These are phyloP conservation scores for Drosophila nr. medialis DNA, from an alignment of 2,888 invertebrate species.

Conservation along the genomic window DNA sequence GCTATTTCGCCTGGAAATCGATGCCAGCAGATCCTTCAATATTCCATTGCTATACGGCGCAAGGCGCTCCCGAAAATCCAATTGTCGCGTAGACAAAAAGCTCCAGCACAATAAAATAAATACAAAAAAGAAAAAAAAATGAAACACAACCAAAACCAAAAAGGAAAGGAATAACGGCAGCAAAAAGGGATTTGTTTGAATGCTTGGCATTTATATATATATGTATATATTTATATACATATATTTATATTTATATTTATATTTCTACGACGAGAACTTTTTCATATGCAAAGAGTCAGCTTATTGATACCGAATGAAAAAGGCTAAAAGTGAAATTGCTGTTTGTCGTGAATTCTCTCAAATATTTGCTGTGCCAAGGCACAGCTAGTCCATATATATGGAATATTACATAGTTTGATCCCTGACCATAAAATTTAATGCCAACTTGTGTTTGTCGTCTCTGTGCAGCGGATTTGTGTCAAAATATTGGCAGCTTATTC, in stretches of 20 bases:
- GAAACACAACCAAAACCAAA: background rate
- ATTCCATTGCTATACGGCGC: slow-evolving; percentile 47
- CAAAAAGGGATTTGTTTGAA: slow-evolving; percentile 68
- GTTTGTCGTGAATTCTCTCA: slow-evolving; percentile 22
- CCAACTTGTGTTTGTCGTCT: slow-evolving; percentile 53
- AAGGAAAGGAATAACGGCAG: slow-evolving; percentile 16
- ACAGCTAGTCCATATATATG: slow-evolving; percentile 10
- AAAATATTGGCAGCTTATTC: slow-evolving; percentile 63
- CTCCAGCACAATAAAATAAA: slow-evolving; percentile 41
- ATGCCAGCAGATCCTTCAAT: slow-evolving; percentile 64
- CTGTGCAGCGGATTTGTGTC: slow-evolving; percentile 56
- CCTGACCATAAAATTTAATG: slow-evolving; percentile 69
- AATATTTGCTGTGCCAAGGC: slow-evolving; percentile 52
- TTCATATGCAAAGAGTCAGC: slow-evolving; percentile 73
- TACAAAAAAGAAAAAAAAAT: slow-evolving; percentile 4
- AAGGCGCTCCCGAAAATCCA: slow-evolving; percentile 65
- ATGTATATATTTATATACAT: slow-evolving; percentile 16
- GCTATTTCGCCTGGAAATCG: slow-evolving; percentile 26
- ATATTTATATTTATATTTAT: slow-evolving; percentile 51
- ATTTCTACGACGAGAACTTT: slow-evolving; percentile 44
- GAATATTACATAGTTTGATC: slow-evolving; percentile 66
- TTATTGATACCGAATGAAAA: slow-evolving; percentile 63
- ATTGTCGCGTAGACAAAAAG: slow-evolving; percentile 72
- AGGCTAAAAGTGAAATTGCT: slow-evolving; percentile 27
- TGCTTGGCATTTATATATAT: slow-evolving; percentile 56